Evolutionary conservation across 2,113 vertebrate genomes (phyloP), one percentile per base, ranked within the genome.

Genomic region (Rhea pennata): DNA sequence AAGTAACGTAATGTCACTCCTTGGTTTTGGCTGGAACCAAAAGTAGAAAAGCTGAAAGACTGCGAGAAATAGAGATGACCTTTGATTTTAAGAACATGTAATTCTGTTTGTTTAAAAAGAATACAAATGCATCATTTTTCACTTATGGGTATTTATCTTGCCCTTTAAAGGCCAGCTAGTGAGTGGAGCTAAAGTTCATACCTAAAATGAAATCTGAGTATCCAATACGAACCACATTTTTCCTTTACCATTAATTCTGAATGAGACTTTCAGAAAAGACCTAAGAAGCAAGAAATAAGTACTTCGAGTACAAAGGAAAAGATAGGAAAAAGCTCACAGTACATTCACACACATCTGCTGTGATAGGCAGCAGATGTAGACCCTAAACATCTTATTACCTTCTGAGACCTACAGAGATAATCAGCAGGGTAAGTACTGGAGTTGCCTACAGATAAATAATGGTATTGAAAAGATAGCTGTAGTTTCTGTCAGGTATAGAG

Each of bases 141-240:
- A 90, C 53, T 85, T 95, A 94, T 8, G 53, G 58, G 44, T 91
- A 95, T 95, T 93, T 96, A 69, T 86, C 61, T 94, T 97, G 89
- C 67, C 95, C 91, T 97, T 96, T 95, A 97, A 96, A 96, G 88
- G 92, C 88, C 95, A 95, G 12, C 33, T 86, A 72, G 67, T 87
- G 42, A 91, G 69, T 92, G 50, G n/a, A 95, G 66, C 26, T 94
- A 92, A 95, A 96, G 96, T 95, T 96, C 91, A 95, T 87, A 69
- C 33, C 33, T 87, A 50, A 82, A 93, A 89, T 76, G 71, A 96
- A 90, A 96, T 82, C 65, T 40, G 17, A 72, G 48, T 89, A 84
- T 87, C 70, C 36, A 64, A 6, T 61, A 76, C 2, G 3, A 90
- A 67, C 73, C 56, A 81, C 53, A 62, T 7, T 69, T 95, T 95